These are phyloP conservation scores for Agonopterix arenella DNA, from an alignment of 2,888 invertebrate species.

Conservation along the genomic window DNA sequence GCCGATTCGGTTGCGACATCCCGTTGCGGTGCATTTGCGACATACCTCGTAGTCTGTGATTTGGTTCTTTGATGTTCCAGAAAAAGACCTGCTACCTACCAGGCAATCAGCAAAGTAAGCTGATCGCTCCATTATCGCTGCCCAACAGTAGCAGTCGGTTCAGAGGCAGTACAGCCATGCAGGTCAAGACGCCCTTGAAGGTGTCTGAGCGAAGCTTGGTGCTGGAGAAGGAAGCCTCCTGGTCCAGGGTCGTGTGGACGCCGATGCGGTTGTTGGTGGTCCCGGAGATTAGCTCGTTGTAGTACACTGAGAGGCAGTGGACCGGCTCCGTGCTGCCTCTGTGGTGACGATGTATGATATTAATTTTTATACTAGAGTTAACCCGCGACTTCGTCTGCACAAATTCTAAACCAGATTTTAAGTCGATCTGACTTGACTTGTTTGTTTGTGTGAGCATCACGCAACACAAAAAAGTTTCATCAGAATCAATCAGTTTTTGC, in stretches of 20 bases:
- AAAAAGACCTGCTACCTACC: neutral
- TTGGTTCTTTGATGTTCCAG: no score
- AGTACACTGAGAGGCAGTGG: conserved; percentile 89
- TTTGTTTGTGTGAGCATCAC: no score
- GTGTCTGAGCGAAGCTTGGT: conserved; percentile 92
- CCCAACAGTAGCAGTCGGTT: conserved; percentile 94
- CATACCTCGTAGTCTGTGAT: no score
- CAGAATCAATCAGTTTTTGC: no score
- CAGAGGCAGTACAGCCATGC: conserved; percentile 91
- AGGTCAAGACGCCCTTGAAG: conserved; percentile 93
- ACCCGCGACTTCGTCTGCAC: no score
- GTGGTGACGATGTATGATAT: conserved; percentile 14
- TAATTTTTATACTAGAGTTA: no score
- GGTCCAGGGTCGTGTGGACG: conserved; percentile 85
- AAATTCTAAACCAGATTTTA: no score
- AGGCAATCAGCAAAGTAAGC: conserved; percentile 82
- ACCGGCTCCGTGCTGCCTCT: conserved; percentile 96
- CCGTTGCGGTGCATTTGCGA: no score
- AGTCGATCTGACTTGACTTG: no score
- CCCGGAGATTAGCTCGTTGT: conserved; percentile 90
- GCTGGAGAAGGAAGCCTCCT: conserved; percentile 86
- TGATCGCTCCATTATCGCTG: conserved; percentile 93
- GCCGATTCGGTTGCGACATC: no score
- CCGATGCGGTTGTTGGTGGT: conserved; percentile 96
- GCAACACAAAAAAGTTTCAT: no score